Percentiles rank a stretch among this genome's conserved stretches.
Evolutionary conservation across 2,797 vertebrate species (phyloP).

Genomic region (Oophaga sylvatica): DNA sequence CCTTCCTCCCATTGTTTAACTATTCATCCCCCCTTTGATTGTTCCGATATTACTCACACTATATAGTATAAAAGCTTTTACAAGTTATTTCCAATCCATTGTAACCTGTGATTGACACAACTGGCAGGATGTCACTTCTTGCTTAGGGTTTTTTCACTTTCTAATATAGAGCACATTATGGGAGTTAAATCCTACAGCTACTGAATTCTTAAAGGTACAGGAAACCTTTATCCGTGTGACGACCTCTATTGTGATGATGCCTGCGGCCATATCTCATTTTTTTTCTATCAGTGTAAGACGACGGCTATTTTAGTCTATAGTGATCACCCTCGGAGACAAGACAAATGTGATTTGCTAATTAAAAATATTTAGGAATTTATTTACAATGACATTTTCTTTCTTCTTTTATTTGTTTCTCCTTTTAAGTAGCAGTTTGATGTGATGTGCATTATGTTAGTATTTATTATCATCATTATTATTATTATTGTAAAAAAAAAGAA

Average conservation of each 20-base stretch:
- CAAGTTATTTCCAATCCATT: not conserved
- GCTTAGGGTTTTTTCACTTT: not conserved
- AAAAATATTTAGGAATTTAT: too few relatives aligned
- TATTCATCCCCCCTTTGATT: not conserved
- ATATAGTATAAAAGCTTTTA: not conserved
- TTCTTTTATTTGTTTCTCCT: too few relatives aligned
- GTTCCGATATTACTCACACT: not conserved
- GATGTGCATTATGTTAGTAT: too few relatives aligned
- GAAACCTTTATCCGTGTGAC: not conserved
- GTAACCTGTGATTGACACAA: not conserved
- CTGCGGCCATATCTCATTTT: too few relatives aligned
- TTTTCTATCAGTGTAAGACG: too few relatives aligned
- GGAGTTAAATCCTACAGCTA: not conserved
- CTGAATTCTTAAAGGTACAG: not conserved
- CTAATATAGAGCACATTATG: not conserved
- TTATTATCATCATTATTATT: too few relatives aligned
- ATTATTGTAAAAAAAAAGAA: too few relatives aligned
- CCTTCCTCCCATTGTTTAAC: not conserved
- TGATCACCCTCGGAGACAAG: too few relatives aligned
- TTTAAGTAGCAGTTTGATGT: too few relatives aligned
- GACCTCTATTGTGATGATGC: not conserved
- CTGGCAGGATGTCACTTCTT: not conserved
- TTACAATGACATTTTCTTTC: too few relatives aligned
- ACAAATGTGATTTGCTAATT: too few relatives aligned
- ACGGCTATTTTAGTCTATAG: too few relatives aligned